Conservation (phyloP, 2,113 vertebrate genomes). For the human (Homo sapiens) region DNA sequence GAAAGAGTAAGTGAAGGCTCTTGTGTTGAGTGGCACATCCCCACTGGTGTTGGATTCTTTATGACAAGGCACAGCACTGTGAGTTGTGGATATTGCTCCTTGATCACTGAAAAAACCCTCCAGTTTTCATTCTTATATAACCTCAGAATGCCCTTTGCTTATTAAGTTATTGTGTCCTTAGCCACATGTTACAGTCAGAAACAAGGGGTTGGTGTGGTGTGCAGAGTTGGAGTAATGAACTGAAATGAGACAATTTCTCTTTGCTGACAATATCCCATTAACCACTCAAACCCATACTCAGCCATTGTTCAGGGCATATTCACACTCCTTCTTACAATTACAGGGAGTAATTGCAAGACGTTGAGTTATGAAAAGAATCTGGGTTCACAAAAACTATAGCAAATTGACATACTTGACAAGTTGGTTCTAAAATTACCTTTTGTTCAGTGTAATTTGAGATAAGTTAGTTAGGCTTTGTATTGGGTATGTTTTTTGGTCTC, state of each 20-base stretch:
- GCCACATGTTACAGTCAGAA: background rate
- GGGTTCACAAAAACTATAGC: conserved; percentile 37
- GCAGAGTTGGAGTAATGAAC: conserved; percentile 68
- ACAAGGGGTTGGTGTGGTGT: background rate
- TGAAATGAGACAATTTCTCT: conserved; percentile 70
- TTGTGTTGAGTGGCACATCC: background rate
- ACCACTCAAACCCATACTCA: background rate
- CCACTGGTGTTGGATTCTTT: background rate
- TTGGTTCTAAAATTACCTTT: conserved; percentile 72
- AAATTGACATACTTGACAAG: conserved; percentile 72
- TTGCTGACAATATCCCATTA: conserved; percentile 63
- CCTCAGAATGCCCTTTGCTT: conserved; percentile 13
- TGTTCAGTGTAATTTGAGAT: conserved; percentile 63
- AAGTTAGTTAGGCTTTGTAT: conserved; percentile 65
- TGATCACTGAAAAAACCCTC: background rate
- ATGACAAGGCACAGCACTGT: background rate
- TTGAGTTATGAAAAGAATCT: conserved; percentile 61
- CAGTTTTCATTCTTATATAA: background rate
- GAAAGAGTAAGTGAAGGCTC: too few species aligned
- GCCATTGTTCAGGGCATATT: conserved; percentile 63
- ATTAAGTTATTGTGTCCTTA: conserved; percentile 57
- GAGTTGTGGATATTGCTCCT: background rate
- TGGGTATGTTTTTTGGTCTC: background rate
- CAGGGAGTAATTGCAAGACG: conserved; percentile 61
- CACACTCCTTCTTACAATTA: background rate